A percentile compares a stretch with the other conserved stretches of the same genome.
These are phyloP conservation scores for Conger conger DNA, from an alignment of 2,113 vertebrate genomes.

Conservation along the genomic window DNA sequence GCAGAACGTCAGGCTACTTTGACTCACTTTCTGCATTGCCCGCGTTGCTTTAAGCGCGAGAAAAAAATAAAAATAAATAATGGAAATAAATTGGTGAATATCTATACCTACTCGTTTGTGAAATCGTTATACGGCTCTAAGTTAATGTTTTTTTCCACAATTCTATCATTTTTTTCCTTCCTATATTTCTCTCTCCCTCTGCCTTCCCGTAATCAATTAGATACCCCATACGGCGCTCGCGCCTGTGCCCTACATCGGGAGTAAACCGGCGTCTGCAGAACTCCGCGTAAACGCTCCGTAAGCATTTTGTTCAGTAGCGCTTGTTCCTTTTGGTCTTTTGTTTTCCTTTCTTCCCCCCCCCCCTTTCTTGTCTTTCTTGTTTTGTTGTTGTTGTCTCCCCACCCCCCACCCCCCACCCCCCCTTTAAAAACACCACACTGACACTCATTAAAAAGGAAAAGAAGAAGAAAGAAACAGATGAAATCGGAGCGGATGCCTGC, in stretches of 20 bases:
- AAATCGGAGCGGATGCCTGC: conserved; percentile 51
- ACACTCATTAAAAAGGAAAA: conserved; percentile 77
- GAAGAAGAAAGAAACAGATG: conserved; percentile 65
- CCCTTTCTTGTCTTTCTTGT: conserved; percentile 67
- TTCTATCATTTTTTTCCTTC: background rate
- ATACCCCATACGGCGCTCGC: conserved; percentile 37
- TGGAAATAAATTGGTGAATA: conserved; percentile 7
- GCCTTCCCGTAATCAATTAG: conserved; percentile 48
- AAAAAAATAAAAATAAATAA: background rate
- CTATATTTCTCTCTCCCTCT: conserved; percentile 23
- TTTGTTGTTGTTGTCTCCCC: conserved; percentile 59
- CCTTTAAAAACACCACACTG: conserved; percentile 60
- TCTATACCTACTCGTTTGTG: conserved; percentile 15
- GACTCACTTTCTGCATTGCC: background rate
- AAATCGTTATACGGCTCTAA: conserved; percentile 1
- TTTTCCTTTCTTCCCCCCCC: background rate
- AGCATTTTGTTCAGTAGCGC: conserved; percentile 75
- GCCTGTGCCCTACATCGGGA: conserved; percentile 61
- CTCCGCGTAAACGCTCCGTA: conserved; percentile 67
- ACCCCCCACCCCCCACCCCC: conserved; percentile 27
- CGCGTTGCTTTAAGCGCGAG: background rate
- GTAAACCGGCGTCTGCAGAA: conserved; percentile 60
- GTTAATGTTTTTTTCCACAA: conserved; percentile 11
- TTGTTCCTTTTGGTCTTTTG: conserved; percentile 69
- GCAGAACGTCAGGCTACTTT: too few relatives aligned